Base-by-base conservation (phyloP, 2,797 vertebrate species). In the Gymnothorax javanicus region DNA sequence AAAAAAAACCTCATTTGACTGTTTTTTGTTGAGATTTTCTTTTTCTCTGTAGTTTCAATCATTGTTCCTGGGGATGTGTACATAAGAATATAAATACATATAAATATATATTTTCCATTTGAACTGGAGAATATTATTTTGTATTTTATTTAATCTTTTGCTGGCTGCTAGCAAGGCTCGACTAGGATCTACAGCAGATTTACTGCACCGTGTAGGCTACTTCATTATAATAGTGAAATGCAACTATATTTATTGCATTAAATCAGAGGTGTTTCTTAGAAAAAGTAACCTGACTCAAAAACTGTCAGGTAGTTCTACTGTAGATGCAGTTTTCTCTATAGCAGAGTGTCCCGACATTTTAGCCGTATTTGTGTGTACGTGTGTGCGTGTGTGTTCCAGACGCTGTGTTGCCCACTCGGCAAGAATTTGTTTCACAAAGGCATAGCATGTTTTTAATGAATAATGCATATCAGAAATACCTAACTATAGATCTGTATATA, bases 31-130 rank as follows among this genome's bases (percentile, higher is more conserved):
- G 92, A 93, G 90, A 89, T 91, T 91, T 93, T 92, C 89, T 94
- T 92, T 94, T 92, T 94, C 94, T 94, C 92, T 93, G 87, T 67
- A 64, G 58, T 91, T 93, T 91, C 91, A 91, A 90, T 93, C 90
- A 92, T 94, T 90, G 93, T 95, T 91, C 93, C 92, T 88, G 89
- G 93, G 91, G 93, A 94, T 93, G 92, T 96, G 95, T 96, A 96
- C 91, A 96, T 95, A 96, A 93, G 93, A 94, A 91, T 96, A 96
- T 95, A 96, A 95, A 96, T 95, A 96, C 92, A 94, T 95, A 95
- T 94, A 95, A 91, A 95, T 94, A 95, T 96, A 95, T 96, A 96
- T 97, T 96, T 96, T 96, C 95, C 94, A 95, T 96, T 94, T 95
- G 91, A 95, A 96, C 96, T 91, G 87, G 93, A 94, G 92, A 95